Base-by-base conservation (phyloP, 1,140 invertebrate genomes). In the Helicoverpa armigera region DNA sequence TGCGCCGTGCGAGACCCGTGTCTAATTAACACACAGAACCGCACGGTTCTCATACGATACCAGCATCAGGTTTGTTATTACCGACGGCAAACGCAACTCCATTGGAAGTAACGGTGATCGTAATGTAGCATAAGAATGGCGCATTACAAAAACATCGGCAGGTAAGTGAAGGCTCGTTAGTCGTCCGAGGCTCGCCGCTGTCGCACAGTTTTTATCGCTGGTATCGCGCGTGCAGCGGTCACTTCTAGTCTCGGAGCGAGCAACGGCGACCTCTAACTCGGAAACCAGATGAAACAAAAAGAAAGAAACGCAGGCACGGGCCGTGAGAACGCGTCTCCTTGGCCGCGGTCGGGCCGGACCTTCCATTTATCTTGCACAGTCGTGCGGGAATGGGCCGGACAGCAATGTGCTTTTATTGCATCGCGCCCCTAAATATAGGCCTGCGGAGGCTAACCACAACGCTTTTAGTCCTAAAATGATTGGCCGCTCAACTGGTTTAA, bases 341-440 rank as follows among this genome's bases (percentile, higher is more conserved):
- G 79, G 87, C 82, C 85, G 88, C 88, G 88, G 80, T 76, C 83
- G 87, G 81, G 86, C 84, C 83, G 85, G 87, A 85, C 86, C 90
- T 87, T 89, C 92, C 92, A 94, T 94, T 94, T 94, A 94, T 94
- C 93, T 94, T 92, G 87, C 88, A 94, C 90, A 89, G 92, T 94
- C 93, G 93, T 94, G 93, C 90, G 89, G 88, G 92, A 92, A 93
- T 93, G 90, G 88, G 89, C 87, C 88, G 91, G 87, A 88, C 88
- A 89, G 86, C 87, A 85, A 92, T 91, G 89, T 94, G 90, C 89
- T 94, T 94, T 94, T 94, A 94, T 94, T 94, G 92, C 92, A 90
- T 89, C 83, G 89, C 86, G 89, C 86, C 89, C 91, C 89, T 94
- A 93, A 94, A 94, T 93, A 94, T 94, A 92, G 91, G 89, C 89